Conservation (phyloP, 2,888 invertebrate genomes). For the Phytoseiulus persimilis region DNA sequence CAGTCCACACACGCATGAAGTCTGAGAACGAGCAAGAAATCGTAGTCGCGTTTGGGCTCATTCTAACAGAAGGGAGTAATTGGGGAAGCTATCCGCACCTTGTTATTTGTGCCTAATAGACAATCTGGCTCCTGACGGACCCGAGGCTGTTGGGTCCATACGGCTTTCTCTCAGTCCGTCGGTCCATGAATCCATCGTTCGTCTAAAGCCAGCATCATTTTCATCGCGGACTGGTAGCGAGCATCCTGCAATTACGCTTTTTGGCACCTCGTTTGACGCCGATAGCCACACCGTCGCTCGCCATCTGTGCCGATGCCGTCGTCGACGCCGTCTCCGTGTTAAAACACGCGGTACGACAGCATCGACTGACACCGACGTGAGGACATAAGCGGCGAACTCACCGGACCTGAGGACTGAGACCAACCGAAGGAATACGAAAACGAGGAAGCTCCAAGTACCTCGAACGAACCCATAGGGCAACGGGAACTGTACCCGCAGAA, state of each 20-base stretch:
- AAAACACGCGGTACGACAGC: not conserved
- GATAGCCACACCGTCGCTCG: constrained; percentile 7
- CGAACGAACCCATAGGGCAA: too few relatives aligned
- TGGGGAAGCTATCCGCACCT: not conserved
- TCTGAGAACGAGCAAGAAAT: not conserved
- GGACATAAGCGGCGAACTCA: not conserved
- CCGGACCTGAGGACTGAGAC: not conserved
- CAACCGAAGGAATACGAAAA: not conserved
- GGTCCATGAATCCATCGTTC: not conserved
- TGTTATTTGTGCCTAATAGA: not conserved
- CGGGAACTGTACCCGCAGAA: too few relatives aligned
- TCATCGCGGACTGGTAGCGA: constrained; percentile 1
- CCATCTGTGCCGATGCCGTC: constrained; percentile 17
- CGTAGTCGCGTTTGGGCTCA: not conserved
- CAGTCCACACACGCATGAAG: not conserved
- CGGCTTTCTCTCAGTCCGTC: not conserved
- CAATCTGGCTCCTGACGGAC: not conserved
- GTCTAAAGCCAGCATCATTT: not conserved
- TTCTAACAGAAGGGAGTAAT: not conserved
- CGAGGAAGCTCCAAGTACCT: too few relatives aligned
- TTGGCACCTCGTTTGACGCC: constrained; percentile 37
- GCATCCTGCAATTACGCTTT: constrained; percentile 35
- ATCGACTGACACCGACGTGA: not conserved
- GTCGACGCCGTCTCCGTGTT: not conserved
- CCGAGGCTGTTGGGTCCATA: not conserved